Evolutionary conservation across 2,888 invertebrate genomes (phyloP).

Genomic region (Acleris cristana): DNA sequence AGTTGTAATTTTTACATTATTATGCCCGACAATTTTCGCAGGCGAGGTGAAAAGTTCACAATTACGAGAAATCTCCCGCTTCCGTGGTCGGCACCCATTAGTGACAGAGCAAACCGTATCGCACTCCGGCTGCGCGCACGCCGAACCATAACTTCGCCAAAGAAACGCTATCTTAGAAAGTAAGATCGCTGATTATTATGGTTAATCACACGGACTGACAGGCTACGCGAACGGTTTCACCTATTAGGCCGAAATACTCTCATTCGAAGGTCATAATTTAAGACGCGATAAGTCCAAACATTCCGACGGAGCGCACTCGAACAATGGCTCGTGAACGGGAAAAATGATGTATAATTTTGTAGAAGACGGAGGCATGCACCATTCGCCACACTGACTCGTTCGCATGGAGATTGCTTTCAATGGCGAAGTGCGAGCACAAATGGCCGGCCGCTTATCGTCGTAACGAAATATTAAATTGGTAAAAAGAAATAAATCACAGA

Average conservation of each 20-base stretch:
- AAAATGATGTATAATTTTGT: constrained; percentile 65
- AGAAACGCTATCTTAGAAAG: constrained; percentile 58
- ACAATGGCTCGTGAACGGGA: constrained; percentile 64
- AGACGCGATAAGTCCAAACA: constrained; percentile 60
- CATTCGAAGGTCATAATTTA: constrained; percentile 64
- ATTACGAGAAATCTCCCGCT: constrained; percentile 49
- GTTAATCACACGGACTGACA: constrained; percentile 47
- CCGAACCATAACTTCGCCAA: constrained; percentile 45
- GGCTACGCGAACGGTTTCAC: constrained; percentile 55
- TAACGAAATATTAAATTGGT: constrained; percentile 48
- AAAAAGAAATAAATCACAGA: constrained; percentile 52
- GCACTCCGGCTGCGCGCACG: constrained; percentile 36
- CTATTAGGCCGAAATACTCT: constrained; percentile 55
- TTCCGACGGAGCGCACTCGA: constrained; percentile 52
- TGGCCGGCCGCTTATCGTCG: constrained; percentile 41
- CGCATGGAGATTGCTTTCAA: constrained; percentile 49
- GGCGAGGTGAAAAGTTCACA: constrained; percentile 58
- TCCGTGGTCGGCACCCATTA: constrained; percentile 60
- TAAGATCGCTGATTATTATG: constrained; percentile 47
- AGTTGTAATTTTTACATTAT: constrained; percentile 66
- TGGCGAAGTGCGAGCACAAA: constrained; percentile 40
- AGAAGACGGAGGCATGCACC: constrained; percentile 33
- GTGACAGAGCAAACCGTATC: constrained; percentile 36
- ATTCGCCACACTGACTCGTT: constrained; percentile 31
- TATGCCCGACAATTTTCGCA: constrained; percentile 57